These are phyloP conservation scores for Alligator sinensis DNA, from an alignment of 2,113 vertebrate genomes.

Conservation along the genomic window DNA sequence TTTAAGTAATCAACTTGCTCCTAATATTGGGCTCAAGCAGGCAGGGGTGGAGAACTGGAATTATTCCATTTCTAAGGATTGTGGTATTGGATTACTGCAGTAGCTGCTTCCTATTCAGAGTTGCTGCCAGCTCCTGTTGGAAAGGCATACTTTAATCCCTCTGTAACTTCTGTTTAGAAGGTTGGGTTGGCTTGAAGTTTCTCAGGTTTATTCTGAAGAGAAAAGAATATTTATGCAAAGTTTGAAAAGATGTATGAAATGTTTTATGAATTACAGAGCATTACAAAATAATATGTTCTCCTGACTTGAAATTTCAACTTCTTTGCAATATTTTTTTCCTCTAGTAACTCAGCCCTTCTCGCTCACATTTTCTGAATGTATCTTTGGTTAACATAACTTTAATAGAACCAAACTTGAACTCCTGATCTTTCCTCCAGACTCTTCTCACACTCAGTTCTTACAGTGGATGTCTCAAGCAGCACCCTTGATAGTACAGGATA, in stretches of 20 bases:
- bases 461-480: rapidly evolving
- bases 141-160: neutral
- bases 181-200: neutral
- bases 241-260: neutral
- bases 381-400: neutral
- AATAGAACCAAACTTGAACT: neutral
- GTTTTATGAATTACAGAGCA: neutral
- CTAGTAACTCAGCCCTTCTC: neutral
- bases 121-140: neutral
- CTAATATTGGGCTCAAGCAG: neutral
- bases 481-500: rapidly evolving
- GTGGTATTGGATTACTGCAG: neutral
- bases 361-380: neutral
- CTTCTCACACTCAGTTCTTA: rapidly evolving
- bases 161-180: neutral
- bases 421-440: neutral
- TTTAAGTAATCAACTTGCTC: neutral
- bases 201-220: neutral
- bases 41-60: neutral
- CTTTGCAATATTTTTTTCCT: rapidly evolving
- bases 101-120: neutral
- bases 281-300: rapidly evolving
- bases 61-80: neutral
- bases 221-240: neutral
- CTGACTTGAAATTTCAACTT: neutral